Evolutionary conservation across 2,888 invertebrate genomes (phyloP), one percentile per base, ranked within the genome.

Genomic region (Aphidius colemani): DNA sequence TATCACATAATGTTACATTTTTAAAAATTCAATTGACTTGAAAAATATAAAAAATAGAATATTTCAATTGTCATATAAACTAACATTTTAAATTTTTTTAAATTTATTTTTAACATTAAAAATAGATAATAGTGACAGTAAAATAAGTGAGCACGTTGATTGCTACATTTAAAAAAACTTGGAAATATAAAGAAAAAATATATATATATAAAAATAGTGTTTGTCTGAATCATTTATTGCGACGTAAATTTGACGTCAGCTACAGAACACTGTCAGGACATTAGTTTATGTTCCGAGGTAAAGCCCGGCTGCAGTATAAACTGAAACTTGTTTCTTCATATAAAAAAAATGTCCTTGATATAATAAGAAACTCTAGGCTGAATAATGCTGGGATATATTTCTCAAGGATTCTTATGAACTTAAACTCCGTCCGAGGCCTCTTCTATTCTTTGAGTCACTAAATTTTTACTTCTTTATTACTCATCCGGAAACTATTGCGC

Each of bases 351-450:
- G 70, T 72, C 69, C 69, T 71, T 66, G 73, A 75, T 74, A 73
- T 77, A 77, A 77, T 76, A 76, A 78, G 76, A 75, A 76, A 75
- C 73, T 74, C 69, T 68, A 70, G 69, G 69, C 71, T 77, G 75
- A 77, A 72, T 78, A 76, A 78, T 78, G 72, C 64, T 61, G 60
- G 71, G 71, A 68, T 77, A 76, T 67, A 53, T 75, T 74, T 75
- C 69, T 70, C 60, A 48, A 49, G 67, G 65, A 65, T 68, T 66
- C 67, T 66, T 64, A 61, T 55, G 7, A 46, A 61, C 53, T 30
- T 48, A 55, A 59, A 49, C 43, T 43, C 43, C 4, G 40, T 51
- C 51, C 43, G 57, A 43, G 39, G 44, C 56, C 45, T 55, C 30
- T 45, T 45, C 46, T 46, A 44, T 30, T 30, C 30, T 30, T 0